Evolutionary conservation across 2,113 vertebrate species (phyloP), one percentile per base, ranked within the genome.

Genomic region (Larimichthys crocea): DNA sequence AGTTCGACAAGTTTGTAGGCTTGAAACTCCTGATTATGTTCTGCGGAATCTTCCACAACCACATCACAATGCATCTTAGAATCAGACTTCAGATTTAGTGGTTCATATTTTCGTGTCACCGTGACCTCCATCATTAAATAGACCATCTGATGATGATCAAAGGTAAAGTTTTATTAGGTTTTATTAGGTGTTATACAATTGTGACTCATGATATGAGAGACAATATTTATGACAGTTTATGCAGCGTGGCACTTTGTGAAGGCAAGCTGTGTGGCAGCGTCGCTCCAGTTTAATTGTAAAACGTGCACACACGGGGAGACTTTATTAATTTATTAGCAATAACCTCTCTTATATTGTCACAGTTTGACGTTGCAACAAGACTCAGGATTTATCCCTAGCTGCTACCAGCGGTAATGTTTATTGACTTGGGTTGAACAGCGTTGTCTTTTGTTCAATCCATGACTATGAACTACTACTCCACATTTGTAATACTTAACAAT

Each of bases 141-240:
- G 16, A 17, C 12, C 0, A 1, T 22, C 16, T 49, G 35, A 40
- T 29, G 42, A 40, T 44, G 74, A 62, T 76, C 64, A 79, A 86
- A 88, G 74, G 66, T 65, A 9, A 49, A 0, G 12, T 71, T 86
- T 85, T 82, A 85, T 78, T 46, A 35, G 16, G 4, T 71, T 86
- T 85, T 82, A 85, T 78, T 46, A 35, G 16, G 5, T 26, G 48
- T 61, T 60, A 4, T 16, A 24, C 17, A 57, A 6, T 6, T 49
- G 26, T 29, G 20, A 61, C 3, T 48, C 42, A 4, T 35, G 56
- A 16, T 66, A 16, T 19, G 49, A 59, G 2, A 44, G 24, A 29
- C 19, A 49, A 55, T 74, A 76, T 82, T 66, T 73, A 35, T 62
- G 29, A 29, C 53, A 5, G 40, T 70, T 66, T 17, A 55, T 49